Conservation (phyloP, 2,888 invertebrate genomes). For the Prenolepis imparis region DNA sequence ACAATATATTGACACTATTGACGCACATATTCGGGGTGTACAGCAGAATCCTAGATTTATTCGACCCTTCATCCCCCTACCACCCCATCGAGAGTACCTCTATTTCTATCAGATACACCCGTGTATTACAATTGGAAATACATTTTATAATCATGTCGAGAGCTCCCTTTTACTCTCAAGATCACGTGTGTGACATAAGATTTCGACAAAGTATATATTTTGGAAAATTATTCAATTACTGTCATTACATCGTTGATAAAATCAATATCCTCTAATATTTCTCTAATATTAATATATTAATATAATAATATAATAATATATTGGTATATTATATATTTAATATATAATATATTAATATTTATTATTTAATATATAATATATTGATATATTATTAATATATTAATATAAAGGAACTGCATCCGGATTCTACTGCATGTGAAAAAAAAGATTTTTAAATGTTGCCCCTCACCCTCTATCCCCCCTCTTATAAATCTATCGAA, state of each 20-base stretch:
- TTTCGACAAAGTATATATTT: neutral
- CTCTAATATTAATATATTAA: neutral
- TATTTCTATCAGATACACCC: neutral
- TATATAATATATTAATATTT: too few species aligned
- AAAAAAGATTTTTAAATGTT: constrained; percentile 28
- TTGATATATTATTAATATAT: too few species aligned
- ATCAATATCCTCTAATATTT: neutral
- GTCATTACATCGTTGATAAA: neutral
- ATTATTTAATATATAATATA: too few species aligned
- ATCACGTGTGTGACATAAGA: neutral
- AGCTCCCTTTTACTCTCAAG: constrained; percentile 8
- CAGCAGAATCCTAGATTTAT: constrained; percentile 16
- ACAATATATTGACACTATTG: constrained; percentile 23
- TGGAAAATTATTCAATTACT: constrained; percentile 11
- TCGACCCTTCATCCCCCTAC: neutral
- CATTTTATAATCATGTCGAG: constrained; percentile 12
- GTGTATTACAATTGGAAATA: neutral
- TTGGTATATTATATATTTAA: too few species aligned
- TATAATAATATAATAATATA: neutral
- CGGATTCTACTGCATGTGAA: neutral
- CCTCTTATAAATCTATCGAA: constrained; percentile 21
- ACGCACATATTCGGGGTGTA: neutral
- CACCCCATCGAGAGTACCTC: neutral
- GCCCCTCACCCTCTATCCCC: neutral
- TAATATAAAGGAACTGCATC: neutral